Evolutionary conservation across 2,888 invertebrate genomes (phyloP).

Genomic region (Hydriomena furcata): DNA sequence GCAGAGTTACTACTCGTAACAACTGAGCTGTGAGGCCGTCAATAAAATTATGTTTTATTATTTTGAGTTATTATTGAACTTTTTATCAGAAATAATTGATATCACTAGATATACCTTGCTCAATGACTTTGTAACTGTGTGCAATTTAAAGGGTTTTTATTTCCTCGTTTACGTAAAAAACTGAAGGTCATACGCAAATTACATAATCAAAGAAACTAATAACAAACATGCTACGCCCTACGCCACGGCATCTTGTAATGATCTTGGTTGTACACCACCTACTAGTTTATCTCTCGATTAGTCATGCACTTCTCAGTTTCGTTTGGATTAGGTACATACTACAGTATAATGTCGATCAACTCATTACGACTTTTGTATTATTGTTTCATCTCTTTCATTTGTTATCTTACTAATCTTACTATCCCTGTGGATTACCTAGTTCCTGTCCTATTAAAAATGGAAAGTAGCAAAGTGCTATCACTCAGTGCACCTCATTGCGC

Average conservation of each 20-base stretch:
- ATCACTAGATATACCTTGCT: not conserved
- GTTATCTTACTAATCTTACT: too few relatives aligned
- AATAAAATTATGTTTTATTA: not conserved
- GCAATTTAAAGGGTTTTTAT: constrained; percentile 10
- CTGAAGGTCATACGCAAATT: constrained; percentile 18
- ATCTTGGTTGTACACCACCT: constrained; percentile 2
- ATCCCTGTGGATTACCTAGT: too few relatives aligned
- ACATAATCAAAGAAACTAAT: constrained; percentile 25
- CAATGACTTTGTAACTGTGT: not conserved
- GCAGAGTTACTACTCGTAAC: too few relatives aligned
- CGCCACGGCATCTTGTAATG: constrained; percentile 8
- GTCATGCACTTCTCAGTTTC: constrained; percentile 15
- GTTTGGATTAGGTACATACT: constrained; percentile 1
- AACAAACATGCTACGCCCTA: constrained; percentile 3
- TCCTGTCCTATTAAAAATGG: too few relatives aligned
- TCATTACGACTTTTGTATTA: not conserved
- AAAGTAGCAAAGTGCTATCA: too few relatives aligned
- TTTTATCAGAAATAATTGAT: too few relatives aligned
- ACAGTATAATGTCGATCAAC: not conserved
- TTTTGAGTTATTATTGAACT: too few relatives aligned
- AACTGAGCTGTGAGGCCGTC: too few relatives aligned
- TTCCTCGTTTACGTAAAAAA: constrained; percentile 19
- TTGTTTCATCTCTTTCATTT: too few relatives aligned
- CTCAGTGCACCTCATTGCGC: too few relatives aligned
- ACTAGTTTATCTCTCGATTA: constrained; percentile 10